Evolutionary conservation across 2,113 vertebrate genomes (phyloP).

Genomic region (Pimephales promelas): DNA sequence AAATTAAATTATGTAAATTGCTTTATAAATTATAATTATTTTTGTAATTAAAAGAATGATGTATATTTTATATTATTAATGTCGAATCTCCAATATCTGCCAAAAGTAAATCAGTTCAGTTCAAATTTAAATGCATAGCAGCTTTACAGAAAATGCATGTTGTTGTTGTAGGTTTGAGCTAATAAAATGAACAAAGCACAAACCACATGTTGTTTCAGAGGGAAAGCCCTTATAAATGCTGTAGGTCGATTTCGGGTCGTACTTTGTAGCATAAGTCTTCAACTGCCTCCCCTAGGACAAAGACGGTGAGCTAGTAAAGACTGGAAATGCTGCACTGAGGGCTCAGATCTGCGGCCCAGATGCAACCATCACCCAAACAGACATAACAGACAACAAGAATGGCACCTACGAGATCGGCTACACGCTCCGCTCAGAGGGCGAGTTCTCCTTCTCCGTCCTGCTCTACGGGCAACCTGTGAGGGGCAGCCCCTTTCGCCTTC

Average conservation of each 20-base stretch:
- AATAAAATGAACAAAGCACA: background rate
- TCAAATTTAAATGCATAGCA: too few relatives aligned
- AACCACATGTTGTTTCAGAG: background rate
- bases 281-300: constrained; percentile 74
- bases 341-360: constrained; percentile 81
- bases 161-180: background rate
- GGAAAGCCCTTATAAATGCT: background rate
- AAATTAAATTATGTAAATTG: too few relatives aligned
- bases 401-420: constrained; percentile 94
- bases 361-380: constrained; percentile 69
- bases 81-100: background rate
- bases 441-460: constrained; percentile 83
- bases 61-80: too few relatives aligned
- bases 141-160: too few relatives aligned
- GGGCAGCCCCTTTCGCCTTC: constrained; percentile 88
- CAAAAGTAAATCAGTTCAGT: background rate
- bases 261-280: background rate
- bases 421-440: constrained; percentile 83
- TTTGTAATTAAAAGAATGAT: too few relatives aligned
- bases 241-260: background rate
- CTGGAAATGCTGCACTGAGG: constrained; percentile 83
- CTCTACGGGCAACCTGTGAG: constrained; percentile 90
- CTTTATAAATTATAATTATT: too few relatives aligned
- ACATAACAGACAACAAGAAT: constrained; percentile 92
- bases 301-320: constrained; percentile 88